Evolutionary conservation across 2,888 invertebrate species (phyloP), one percentile per base, ranked within the genome.

Genomic region (Clepsis dumicolana): DNA sequence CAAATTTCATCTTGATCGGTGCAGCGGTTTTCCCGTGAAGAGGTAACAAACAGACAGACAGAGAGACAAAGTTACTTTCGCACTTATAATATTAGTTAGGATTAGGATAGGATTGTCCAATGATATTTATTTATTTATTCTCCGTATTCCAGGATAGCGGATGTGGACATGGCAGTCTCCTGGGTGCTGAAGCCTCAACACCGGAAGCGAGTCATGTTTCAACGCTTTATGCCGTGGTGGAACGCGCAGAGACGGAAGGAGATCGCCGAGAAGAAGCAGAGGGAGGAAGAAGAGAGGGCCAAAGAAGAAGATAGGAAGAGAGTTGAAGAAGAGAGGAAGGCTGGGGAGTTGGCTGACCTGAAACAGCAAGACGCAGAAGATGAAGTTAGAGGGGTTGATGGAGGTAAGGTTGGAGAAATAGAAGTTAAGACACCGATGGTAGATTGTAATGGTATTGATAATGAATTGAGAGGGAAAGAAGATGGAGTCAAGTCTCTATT

Each of bases 181-280:
- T 93, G 94, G 89, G 91, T 94, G 0, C 80, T 95, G n/a, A 89
- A 88, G 64, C 89, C 92, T 0, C 89, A 93, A 38, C 94, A 94
- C 71, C 81, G 95, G 1, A 74, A 85, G n/a, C 77, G 91, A 16
- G 84, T 94, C 4, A 91, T 90, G 85, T 94, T 94, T 82, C 94
- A 94, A 72, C 81, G 94, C 0, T 91, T 94, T 78, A 91, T 90
- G 88, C 94, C 94, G 1, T 91, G 90, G 89, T 88, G 93, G 91
- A 90, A 93, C 76, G 85, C 85, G 1, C 85, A 85, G 76, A 85
- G 80, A 61, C 80, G 94, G 48, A 82, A 84, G 64, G 91, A 91
- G 74, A 69, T 87, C 0, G 91, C 89, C 0, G 90, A 91, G 65
- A 89, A 82, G 77, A 88, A 88, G 59, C 79, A 78, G 35, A 21